Evolutionary conservation across 2,797 vertebrate genomes (phyloP).

Genomic region (Ctenopoma multispine): DNA sequence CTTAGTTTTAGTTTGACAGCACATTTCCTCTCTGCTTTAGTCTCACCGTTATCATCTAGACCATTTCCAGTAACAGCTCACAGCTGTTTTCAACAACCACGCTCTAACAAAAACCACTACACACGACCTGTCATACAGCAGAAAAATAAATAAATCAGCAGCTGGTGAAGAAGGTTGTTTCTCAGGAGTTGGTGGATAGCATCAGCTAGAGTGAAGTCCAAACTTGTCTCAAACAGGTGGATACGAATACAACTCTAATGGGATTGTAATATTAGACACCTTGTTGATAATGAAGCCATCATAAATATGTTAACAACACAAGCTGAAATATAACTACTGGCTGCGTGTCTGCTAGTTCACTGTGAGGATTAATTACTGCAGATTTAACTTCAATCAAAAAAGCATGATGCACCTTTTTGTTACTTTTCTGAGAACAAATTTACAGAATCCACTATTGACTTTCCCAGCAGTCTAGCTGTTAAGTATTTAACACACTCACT

Average conservation of each 20-base stretch:
- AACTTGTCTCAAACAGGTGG: no score
- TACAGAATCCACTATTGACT: no score
- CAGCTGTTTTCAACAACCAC: slow-evolving; percentile 3
- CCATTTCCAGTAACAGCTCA: not conserved
- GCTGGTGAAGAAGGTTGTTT: not conserved
- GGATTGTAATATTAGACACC: no score
- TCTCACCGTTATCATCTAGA: not conserved
- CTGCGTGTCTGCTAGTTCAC: not conserved
- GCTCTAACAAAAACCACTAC: slow-evolving; percentile 4
- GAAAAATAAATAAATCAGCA: not conserved
- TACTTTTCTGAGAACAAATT: no score
- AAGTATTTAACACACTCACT: not conserved
- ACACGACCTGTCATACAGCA: not conserved
- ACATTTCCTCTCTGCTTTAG: not conserved
- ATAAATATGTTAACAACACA: no score
- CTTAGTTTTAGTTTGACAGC: slow-evolving; percentile 1
- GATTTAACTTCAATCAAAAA: not conserved
- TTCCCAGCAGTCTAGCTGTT: no score
- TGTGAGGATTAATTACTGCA: not conserved
- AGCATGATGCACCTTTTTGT: no score
- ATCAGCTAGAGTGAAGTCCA: no score
- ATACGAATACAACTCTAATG: no score
- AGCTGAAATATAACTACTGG: no score
- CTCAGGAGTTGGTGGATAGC: no score
- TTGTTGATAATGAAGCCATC: no score